Evolutionary conservation across 1,140 invertebrate genomes (phyloP), one percentile per base, ranked within the genome.

Genomic region (Apis florea): DNA sequence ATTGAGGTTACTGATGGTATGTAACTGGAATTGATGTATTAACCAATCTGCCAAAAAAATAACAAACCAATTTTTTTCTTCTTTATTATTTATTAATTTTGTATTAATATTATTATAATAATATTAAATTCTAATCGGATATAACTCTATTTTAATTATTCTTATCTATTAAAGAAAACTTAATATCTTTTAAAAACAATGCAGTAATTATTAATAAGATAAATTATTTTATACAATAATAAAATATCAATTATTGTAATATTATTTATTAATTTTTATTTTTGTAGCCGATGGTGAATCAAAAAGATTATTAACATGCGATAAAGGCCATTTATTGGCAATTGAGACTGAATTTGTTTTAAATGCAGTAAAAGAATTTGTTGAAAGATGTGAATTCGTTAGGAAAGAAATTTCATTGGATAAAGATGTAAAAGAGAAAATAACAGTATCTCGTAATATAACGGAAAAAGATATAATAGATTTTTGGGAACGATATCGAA

Each of bases 261-360:
- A 21, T 53, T 10, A 17, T 12, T n/a, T 59, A 59, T 51, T 66
- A 40, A 53, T 66, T 79, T 31, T 64, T 31, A 40, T 67, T 73
- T 19, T 61, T 79, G n/a, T 19, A 85, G 85, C 64, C 11, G 61
- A 63, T 19, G 72, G 66, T 61, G 56, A 79, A 76, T 58, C 67
- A 24, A 84, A 87, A 56, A 61, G 64, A 54, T 69, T 21, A 4
- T 73, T 88, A 26, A 13, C 81, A 2, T 94, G 93, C 67, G 82
- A 91, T 10, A 86, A 88, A 74, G 92, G 91, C 26, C 95, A 95
- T 83, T 92, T 94, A n/a, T 88, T 95, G 49, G 90, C 94, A 59
- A 95, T 96, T 84, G 94, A 95, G 87, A 92, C 95, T 1, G 91
- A 93, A 0, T 92, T 94, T 61, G 94, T 95, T 9, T 90, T 95